A percentile compares a stretch with the other conserved stretches of the same genome.
Conservation (phyloP, 2,113 vertebrate genomes). For the Dolichotis patagonum region DNA sequence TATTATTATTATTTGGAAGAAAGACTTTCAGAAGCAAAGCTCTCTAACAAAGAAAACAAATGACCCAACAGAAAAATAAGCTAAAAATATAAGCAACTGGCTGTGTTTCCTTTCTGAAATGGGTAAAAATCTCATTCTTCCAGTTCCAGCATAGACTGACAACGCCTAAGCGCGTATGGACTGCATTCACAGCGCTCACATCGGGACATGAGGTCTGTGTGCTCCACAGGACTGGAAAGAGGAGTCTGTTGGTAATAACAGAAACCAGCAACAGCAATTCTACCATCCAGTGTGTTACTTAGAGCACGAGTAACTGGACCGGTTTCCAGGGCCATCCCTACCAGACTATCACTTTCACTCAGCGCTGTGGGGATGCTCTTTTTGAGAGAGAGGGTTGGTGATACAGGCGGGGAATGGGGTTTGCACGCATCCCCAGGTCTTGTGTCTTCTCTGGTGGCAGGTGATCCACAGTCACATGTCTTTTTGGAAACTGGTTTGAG, state of each 20-base stretch:
- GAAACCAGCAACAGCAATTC: not conserved
- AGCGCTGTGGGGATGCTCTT: not conserved
- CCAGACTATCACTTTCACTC: not conserved
- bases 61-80: not conserved
- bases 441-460: not conserved
- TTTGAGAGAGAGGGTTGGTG: not conserved
- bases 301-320: not conserved
- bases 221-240: not conserved
- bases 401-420: not conserved
- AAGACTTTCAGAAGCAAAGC: not conserved
- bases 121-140: not conserved
- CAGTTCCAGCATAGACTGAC: not conserved
- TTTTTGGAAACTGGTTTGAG: not conserved
- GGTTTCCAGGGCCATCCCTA: not conserved
- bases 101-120: not conserved
- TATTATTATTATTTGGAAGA: not conserved
- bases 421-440: not conserved
- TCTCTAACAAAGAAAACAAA: constrained; percentile 1
- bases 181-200: not conserved
- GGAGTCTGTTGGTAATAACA: not conserved
- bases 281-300: not conserved
- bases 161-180: not conserved
- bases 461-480: not conserved
- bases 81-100: not conserved
- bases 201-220: rapidly evolving